Conservation (phyloP, 2,888 invertebrate genomes). For the Apamea sordens region DNA sequence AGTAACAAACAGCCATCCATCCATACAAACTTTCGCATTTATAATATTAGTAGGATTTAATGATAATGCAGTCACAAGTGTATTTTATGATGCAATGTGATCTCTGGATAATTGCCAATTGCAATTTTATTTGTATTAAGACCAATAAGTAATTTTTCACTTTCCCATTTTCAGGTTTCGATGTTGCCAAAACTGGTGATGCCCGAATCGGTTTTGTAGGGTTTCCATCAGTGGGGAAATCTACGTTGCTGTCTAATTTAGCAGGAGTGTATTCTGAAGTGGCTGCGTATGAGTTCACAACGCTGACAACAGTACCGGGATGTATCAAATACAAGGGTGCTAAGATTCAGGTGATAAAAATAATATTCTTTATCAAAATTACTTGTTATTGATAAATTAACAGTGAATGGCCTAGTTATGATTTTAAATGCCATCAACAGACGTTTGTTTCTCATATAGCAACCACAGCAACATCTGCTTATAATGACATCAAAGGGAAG, state of each 20-base stretch:
- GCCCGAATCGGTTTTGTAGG: constrained; percentile 99
- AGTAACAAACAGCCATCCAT: too few species aligned
- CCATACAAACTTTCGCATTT: too few species aligned
- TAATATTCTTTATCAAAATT: background rate
- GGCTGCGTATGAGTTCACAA: constrained; percentile 99
- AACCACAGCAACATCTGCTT: background rate
- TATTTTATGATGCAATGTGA: background rate
- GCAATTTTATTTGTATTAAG: background rate
- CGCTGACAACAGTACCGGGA: constrained; percentile 99
- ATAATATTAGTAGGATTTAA: too few species aligned
- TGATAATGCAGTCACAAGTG: background rate
- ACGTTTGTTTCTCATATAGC: too few species aligned
- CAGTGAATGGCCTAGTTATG: background rate
- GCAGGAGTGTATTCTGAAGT: constrained; percentile 99
- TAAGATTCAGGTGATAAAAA: constrained; percentile 96
- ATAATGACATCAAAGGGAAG: background rate
- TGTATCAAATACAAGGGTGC: constrained; percentile 99
- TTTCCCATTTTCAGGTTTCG: constrained; percentile 92
- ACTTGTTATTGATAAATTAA: background rate
- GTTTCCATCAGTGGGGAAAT: constrained; percentile 99
- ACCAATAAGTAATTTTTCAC: background rate
- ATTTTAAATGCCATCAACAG: background rate
- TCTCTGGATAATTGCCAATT: background rate
- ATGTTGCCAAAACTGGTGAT: constrained; percentile 99
- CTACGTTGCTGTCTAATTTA: constrained; percentile 98